A percentile compares a stretch with the other conserved stretches of the same genome.
Conservation (phyloP, 2,888 invertebrate genomes). For the Lampropteryx suffumata region DNA sequence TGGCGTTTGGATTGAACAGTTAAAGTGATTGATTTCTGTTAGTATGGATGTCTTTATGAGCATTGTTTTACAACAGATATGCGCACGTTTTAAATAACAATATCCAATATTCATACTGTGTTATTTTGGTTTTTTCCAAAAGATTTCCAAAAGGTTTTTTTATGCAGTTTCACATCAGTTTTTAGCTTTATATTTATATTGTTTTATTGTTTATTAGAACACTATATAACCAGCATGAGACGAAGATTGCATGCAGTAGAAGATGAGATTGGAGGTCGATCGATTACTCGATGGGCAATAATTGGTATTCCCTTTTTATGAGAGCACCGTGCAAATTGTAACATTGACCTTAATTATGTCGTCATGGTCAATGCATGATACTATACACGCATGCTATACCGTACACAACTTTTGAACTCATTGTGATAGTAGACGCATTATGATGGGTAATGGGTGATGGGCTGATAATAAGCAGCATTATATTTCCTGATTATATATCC, state of each 20-base stretch:
- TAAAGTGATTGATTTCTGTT: background rate
- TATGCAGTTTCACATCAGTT: too few relatives aligned
- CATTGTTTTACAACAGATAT: background rate
- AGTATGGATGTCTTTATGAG: slow-evolving; percentile 5
- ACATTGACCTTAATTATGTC: slow-evolving; percentile 13
- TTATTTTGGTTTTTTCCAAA: too few relatives aligned
- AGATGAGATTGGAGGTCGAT: slow-evolving; percentile 8
- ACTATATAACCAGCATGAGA: background rate
- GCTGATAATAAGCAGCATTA: too few relatives aligned
- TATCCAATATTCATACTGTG: too few relatives aligned
- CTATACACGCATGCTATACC: background rate
- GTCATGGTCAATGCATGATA: slow-evolving; percentile 9
- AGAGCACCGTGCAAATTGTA: slow-evolving; percentile 16
- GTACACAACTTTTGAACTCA: too few relatives aligned
- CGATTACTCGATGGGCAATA: background rate
- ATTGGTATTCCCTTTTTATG: slow-evolving; percentile 14
- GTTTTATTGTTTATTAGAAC: too few relatives aligned
- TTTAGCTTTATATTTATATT: too few relatives aligned
- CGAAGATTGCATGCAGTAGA: background rate
- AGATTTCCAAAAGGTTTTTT: too few relatives aligned
- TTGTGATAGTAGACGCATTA: too few relatives aligned
- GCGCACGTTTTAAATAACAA: too few relatives aligned
- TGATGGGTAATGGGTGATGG: too few relatives aligned
- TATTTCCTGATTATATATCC: too few relatives aligned
- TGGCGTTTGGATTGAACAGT: slow-evolving; percentile 3